A percentile compares a stretch with the other conserved stretches of the same genome.
Evolutionary conservation across 1,140 invertebrate species (phyloP).

Genomic region (Anadara kagoshimensis): DNA sequence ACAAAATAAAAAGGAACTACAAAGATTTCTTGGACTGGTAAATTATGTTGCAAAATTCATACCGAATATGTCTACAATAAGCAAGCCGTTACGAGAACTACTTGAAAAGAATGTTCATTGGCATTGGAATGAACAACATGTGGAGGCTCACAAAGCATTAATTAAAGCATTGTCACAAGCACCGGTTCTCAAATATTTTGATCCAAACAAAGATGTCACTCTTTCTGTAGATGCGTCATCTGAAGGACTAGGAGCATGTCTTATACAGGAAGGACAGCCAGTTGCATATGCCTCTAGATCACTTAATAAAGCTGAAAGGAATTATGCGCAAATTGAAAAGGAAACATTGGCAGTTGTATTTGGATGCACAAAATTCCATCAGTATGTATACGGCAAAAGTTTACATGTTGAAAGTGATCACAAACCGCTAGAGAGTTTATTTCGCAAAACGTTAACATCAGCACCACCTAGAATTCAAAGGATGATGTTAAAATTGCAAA

Average conservation of each 20-base stretch:
- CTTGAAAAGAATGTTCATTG: conserved; percentile 25
- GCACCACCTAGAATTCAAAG: conserved; percentile 45
- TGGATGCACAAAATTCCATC: too few relatives aligned
- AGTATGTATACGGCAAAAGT: conserved; percentile 70
- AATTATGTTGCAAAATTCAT: conserved; percentile 68
- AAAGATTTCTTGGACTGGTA: conserved; percentile 58
- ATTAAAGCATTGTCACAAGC: too few relatives aligned
- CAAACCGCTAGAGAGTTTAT: conserved; percentile 57
- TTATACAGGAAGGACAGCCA: too few relatives aligned
- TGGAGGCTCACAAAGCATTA: neutral
- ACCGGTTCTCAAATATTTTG: too few relatives aligned
- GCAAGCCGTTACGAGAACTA: conserved; percentile 40
- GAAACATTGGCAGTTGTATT: conserved; percentile 38
- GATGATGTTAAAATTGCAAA: conserved; percentile 68
- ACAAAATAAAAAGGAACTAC: conserved; percentile 30
- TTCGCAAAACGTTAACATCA: neutral
- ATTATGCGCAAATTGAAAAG: neutral
- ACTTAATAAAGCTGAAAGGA: too few relatives aligned
- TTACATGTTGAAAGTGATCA: conserved; percentile 70
- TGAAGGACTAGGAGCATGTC: too few relatives aligned
- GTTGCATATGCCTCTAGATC: too few relatives aligned
- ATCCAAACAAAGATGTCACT: too few relatives aligned
- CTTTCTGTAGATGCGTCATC: too few relatives aligned
- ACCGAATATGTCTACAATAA: conserved; percentile 64
- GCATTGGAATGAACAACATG: conserved; percentile 26